A percentile compares a stretch with the other conserved stretches of the same genome.
Conservation (phyloP, 2,888 invertebrate genomes). For the Athalia rosae region DNA sequence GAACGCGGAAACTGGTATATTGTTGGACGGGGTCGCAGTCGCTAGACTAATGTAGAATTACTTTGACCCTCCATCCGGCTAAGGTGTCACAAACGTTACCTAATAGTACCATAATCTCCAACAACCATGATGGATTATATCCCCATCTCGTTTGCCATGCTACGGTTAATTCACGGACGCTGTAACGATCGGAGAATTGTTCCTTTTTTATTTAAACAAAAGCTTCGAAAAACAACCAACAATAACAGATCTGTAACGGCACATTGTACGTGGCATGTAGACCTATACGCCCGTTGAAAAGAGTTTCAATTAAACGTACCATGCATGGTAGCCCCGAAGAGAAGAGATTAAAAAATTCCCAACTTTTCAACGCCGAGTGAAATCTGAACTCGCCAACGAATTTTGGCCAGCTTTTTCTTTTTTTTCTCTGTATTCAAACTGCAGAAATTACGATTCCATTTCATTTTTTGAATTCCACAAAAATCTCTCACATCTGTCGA, state of each 20-base stretch:
- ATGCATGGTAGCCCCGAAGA: too few relatives aligned
- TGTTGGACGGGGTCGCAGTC: not conserved
- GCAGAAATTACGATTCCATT: too few relatives aligned
- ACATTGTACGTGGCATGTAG: not conserved
- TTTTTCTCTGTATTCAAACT: too few relatives aligned
- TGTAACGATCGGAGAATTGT: not conserved
- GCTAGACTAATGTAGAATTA: conserved; percentile 1
- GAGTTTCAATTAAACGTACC: too few relatives aligned
- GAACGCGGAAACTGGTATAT: conserved; percentile 22
- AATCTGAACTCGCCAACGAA: too few relatives aligned
- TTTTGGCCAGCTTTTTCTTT: too few relatives aligned
- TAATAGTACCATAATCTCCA: conserved; percentile 19
- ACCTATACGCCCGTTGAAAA: not conserved
- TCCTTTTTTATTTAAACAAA: not conserved
- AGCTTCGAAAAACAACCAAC: not conserved
- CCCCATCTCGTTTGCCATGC: not conserved
- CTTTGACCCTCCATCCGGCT: conserved; percentile 32
- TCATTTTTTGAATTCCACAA: too few relatives aligned
- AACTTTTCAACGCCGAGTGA: too few relatives aligned
- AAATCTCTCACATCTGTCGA: too few relatives aligned
- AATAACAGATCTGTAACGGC: not conserved
- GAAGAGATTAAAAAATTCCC: too few relatives aligned
- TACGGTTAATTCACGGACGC: not conserved
- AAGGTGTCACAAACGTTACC: conserved; percentile 30
- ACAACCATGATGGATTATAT: conserved; percentile 33